phyloP scores from a whole-genome alignment of 2,797 vertebrate species.

The Cynopterus sphinx region DNA sequence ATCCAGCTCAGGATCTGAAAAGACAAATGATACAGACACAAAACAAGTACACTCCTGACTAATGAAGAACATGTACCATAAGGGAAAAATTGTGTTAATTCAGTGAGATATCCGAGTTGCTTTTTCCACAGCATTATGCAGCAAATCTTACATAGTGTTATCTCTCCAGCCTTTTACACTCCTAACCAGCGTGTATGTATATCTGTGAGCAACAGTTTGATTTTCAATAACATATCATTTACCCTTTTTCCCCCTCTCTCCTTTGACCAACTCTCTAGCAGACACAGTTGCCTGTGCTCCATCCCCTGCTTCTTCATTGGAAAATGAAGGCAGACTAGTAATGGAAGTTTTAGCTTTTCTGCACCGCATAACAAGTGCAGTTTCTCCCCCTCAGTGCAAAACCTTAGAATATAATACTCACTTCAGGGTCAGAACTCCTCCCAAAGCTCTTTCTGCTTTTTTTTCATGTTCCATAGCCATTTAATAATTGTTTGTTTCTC shows the following conservation, averaged over 20 bases:
- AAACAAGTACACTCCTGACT: neutral
- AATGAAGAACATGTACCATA: neutral
- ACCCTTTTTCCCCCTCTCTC: neutral
- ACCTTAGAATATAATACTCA: neutral
- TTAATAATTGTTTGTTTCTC: neutral
- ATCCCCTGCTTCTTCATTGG: neutral
- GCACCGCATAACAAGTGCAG: fast-evolving
- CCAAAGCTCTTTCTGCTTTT: neutral
- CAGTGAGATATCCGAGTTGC: neutral
- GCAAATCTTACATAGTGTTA: neutral
- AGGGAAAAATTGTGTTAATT: neutral
- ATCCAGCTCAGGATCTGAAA: neutral
- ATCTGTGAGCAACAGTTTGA: neutral
- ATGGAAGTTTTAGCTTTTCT: neutral
- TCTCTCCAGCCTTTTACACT: neutral
- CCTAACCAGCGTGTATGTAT: neutral
- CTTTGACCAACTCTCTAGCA: neutral
- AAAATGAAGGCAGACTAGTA: neutral
- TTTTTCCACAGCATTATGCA: neutral
- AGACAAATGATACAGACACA: neutral
- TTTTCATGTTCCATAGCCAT: neutral
- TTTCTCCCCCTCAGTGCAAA: neutral
- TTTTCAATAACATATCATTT: neutral
- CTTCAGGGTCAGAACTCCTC: neutral
- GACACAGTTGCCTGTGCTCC: neutral